Evolutionary conservation across 1,140 invertebrate genomes (phyloP), one percentile per base, ranked within the genome.

Genomic region (Ceratina australensis): DNA sequence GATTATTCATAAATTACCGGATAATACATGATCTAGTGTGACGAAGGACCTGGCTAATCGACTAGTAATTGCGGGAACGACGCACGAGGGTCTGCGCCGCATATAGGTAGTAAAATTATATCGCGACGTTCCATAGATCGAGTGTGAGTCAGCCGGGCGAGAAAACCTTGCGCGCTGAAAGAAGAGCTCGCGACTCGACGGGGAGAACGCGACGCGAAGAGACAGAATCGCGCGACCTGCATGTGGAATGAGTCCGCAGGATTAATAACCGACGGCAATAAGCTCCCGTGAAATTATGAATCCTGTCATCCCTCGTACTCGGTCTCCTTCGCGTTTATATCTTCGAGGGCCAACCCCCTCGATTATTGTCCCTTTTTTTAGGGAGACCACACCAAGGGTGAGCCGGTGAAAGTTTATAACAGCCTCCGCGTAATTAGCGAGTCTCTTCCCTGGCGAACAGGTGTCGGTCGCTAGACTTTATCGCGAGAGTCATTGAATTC

Each of bases 231-330:
- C 60, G 82, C 85, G 87, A 87, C 80, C 67, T 79, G 86, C 85
- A 87, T 86, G 85, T 78, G 76, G 78, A 86, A 88, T 87, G 84
- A 88, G 86, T 64, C 60, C 65, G 71, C 79, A 79, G 86, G 77
- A 87, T 88, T 86, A 89, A 89, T 87, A 89, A 88, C 83, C 66
- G 87, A 81, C 79, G 85, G 87, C 87, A 89, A 89, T 88, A 88
- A 89, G 87, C 86, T 80, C 84, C 87, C 86, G 86, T 88, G 84
- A 89, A 88, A 88, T 89, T 88, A 88, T 88, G 87, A 88, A 86
- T 88, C 86, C 81, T 84, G 86, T 86, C 87, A 64, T 65, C 64
- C 76, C 72, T 65, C 82, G 65, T 78, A 63, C 78, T 49, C 47
- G 52, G 60, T 82, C 76, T 84, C 64, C 72, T 66, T 50, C 66